Evolutionary conservation across 2,888 invertebrate species (phyloP).

Genomic region (Himalopsyche tibetana): DNA sequence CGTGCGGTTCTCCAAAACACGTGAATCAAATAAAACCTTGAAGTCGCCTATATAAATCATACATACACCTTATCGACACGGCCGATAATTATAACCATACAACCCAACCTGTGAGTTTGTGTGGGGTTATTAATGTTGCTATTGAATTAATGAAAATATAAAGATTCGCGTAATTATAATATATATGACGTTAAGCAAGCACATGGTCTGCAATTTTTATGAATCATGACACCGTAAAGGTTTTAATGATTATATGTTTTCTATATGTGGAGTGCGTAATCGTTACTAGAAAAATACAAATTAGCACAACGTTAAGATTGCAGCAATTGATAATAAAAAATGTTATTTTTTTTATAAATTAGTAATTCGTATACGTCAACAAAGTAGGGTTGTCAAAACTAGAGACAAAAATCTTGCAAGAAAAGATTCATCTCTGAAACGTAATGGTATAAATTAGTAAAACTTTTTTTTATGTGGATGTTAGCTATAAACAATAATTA

Average conservation of each 20-base stretch:
- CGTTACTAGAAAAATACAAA: background rate
- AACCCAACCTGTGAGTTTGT: background rate
- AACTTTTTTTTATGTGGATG: too few species aligned
- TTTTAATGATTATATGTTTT: background rate
- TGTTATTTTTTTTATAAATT: too few species aligned
- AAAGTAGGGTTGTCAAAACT: too few species aligned
- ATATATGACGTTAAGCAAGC: background rate
- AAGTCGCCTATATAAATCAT: background rate
- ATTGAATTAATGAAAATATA: slow-evolving; percentile 10
- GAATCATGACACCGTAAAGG: background rate
- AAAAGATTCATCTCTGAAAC: too few species aligned
- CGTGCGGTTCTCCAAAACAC: too few species aligned
- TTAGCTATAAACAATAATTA: too few species aligned
- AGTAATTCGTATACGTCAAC: too few species aligned
- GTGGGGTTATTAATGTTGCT: background rate
- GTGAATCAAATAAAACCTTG: too few species aligned
- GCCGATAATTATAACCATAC: background rate
- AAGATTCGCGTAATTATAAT: background rate
- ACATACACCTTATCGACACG: background rate
- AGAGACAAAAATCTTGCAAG: too few species aligned
- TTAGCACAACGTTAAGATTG: background rate
- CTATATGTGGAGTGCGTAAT: background rate
- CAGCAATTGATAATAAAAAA: background rate
- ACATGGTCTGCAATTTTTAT: background rate
- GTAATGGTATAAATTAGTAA: too few species aligned